Percentiles rank a stretch among this genome's conserved stretches.
phyloP scores from a whole-genome alignment of 2,113 vertebrate genomes.

The Myodes glareolus region DNA sequence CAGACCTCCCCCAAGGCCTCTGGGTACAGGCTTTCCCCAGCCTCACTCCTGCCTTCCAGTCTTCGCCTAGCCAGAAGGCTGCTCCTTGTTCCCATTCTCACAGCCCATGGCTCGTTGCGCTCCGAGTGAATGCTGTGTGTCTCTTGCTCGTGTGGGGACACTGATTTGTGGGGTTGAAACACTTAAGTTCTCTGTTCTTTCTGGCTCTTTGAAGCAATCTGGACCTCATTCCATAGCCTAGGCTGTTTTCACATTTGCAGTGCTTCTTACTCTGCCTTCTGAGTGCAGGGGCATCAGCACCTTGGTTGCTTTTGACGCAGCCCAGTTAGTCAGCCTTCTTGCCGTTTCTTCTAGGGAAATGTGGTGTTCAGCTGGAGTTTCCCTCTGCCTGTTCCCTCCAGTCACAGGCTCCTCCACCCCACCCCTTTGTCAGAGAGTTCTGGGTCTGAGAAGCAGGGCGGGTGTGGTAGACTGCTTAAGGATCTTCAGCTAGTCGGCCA shows the following conservation, averaged over 20 bases:
- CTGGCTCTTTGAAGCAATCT: neutral
- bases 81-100: neutral
- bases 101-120: neutral
- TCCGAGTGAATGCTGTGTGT: neutral
- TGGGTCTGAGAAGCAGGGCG: no score
- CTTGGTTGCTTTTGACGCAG: neutral
- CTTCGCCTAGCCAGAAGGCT: neutral
- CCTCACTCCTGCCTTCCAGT: neutral
- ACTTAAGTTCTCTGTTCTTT: neutral
- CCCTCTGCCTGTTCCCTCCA: neutral
- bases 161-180: neutral
- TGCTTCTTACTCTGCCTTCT: neutral
- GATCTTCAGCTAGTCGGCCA: neutral
- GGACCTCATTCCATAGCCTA: neutral
- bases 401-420: neutral
- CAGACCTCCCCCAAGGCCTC: neutral
- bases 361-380: fast-evolving
- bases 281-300: neutral
- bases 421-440: neutral
- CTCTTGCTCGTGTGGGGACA: neutral
- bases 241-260: neutral
- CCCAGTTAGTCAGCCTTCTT: fast-evolving
- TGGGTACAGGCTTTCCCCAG: neutral
- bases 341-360: no score
- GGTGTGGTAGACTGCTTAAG: neutral